These are phyloP conservation scores for Hoplodrina blanda DNA, from an alignment of 2,888 invertebrate genomes.

Conservation along the genomic window DNA sequence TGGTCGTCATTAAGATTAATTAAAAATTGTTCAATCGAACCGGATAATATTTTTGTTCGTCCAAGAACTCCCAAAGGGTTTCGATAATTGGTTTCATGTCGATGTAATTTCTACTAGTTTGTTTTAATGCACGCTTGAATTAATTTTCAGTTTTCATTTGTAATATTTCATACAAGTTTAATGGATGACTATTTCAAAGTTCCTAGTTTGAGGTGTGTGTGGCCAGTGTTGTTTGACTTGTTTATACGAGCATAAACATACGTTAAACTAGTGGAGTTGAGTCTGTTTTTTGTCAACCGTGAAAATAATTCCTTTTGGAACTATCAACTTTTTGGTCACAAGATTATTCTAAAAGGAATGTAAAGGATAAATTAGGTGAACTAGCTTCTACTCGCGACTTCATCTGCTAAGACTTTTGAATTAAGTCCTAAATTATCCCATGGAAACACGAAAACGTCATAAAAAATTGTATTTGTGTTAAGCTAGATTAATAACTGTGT, in stretches of 20 bases:
- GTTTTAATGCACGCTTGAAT: constrained; percentile 52
- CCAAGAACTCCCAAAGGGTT: constrained; percentile 40
- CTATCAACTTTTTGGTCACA: constrained; percentile 19
- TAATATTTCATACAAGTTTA: constrained; percentile 42
- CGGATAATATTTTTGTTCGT: constrained; percentile 42
- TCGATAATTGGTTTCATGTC: constrained; percentile 64
- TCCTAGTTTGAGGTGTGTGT: constrained; percentile 45
- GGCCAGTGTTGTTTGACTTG: constrained; percentile 34
- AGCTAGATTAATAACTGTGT: too few relatives aligned
- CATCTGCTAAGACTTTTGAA: too few relatives aligned
- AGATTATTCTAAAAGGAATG: constrained; percentile 17
- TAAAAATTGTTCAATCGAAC: constrained; percentile 34
- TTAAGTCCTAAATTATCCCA: too few relatives aligned
- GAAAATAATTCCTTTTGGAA: constrained; percentile 39
- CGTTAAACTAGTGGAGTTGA: constrained; percentile 17
- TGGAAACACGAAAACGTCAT: too few relatives aligned
- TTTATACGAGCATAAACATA: constrained; percentile 25
- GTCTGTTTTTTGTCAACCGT: constrained; percentile 14
- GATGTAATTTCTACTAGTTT: constrained; percentile 47
- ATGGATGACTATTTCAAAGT: constrained; percentile 39
- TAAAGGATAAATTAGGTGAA: background rate
- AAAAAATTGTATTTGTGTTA: too few relatives aligned
- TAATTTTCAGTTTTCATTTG: constrained; percentile 53
- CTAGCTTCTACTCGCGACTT: too few relatives aligned
- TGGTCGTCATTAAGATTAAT: constrained; percentile 39